phyloP scores from a whole-genome alignment of 2,888 invertebrate genomes.

The Idaea biselata region DNA sequence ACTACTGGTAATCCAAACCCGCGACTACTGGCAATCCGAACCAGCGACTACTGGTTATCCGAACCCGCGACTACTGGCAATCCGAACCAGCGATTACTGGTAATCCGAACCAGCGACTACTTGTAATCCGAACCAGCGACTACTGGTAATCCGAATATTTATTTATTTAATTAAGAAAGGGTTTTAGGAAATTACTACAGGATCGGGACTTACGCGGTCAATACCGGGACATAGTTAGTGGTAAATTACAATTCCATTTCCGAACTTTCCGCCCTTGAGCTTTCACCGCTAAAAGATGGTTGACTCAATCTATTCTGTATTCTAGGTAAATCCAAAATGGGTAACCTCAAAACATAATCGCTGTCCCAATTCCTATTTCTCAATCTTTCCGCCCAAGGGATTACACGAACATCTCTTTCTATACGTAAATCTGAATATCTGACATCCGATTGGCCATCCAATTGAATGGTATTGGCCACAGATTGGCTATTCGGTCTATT shows the following conservation, averaged over 20 bases:
- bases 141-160: too few relatives aligned
- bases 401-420: slow-evolving; percentile 45
- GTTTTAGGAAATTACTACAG: too few relatives aligned
- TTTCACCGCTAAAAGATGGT: slow-evolving; percentile 19
- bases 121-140: too few relatives aligned
- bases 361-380: slow-evolving; percentile 50
- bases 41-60: too few relatives aligned
- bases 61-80: too few relatives aligned
- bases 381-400: slow-evolving; percentile 55
- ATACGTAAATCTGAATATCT: not conserved
- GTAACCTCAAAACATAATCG: slow-evolving; percentile 58
- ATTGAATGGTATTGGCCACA: not conserved
- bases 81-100: too few relatives aligned
- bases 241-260: slow-evolving; percentile 36
- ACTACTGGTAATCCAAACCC: too few relatives aligned
- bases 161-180: too few relatives aligned
- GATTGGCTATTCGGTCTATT: not conserved
- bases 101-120: too few relatives aligned
- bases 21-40: too few relatives aligned
- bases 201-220: too few relatives aligned
- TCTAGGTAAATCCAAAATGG: slow-evolving; percentile 55
- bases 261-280: slow-evolving; percentile 39
- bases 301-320: slow-evolving; percentile 34
- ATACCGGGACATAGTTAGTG: too few relatives aligned
- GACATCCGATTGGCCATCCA: not conserved